Conservation (phyloP, 2,113 vertebrate species). For the Percopsis transmontana region DNA sequence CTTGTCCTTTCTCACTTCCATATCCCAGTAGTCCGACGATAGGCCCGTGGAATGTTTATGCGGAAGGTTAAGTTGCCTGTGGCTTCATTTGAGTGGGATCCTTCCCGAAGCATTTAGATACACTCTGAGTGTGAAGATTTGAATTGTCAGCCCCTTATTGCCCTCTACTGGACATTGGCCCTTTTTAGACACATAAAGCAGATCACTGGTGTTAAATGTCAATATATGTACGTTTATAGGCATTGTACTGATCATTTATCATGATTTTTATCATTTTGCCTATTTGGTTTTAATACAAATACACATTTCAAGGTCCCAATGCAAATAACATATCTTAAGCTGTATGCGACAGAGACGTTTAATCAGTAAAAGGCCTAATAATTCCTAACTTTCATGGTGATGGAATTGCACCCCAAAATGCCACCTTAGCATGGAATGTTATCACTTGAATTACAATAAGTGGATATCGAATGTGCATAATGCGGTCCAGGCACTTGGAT, state of each 20-base stretch:
- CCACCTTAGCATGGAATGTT: not conserved
- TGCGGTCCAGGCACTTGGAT: too few relatives aligned
- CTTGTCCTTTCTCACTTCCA: too few relatives aligned
- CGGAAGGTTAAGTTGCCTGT: too few relatives aligned
- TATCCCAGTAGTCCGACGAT: too few relatives aligned
- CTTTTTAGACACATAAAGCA: not conserved
- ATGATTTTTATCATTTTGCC: too few relatives aligned
- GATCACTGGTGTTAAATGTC: not conserved
- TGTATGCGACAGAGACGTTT: not conserved
- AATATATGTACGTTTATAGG: not conserved
- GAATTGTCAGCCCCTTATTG: conserved; percentile 44
- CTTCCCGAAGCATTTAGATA: too few relatives aligned
- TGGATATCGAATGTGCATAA: too few relatives aligned
- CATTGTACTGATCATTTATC: not conserved
- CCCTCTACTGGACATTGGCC: conserved; percentile 66
- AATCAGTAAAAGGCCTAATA: not conserved
- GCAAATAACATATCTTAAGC: not conserved
- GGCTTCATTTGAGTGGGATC: too few relatives aligned
- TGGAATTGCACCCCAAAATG: not conserved
- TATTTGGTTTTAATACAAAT: not conserved
- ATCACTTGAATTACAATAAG: too few relatives aligned
- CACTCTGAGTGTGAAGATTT: too few relatives aligned
- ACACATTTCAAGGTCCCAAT: not conserved
- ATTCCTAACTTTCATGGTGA: not conserved
- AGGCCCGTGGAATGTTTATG: too few relatives aligned